Percentiles rank a stretch among this genome's conserved stretches.
Evolutionary conservation across 2,888 invertebrate genomes (phyloP).

Genomic region (Drosophila falleni): DNA sequence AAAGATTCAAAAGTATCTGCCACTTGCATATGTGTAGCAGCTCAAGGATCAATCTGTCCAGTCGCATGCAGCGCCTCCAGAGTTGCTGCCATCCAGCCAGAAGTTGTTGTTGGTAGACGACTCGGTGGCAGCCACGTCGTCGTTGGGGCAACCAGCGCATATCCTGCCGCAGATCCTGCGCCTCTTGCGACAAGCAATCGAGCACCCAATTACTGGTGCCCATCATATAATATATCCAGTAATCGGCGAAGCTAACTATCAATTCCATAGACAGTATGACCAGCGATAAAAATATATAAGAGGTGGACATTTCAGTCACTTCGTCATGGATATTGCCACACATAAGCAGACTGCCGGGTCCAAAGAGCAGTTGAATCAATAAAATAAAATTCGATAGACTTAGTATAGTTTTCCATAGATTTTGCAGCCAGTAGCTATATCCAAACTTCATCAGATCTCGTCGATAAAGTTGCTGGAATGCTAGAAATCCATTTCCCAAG

Average conservation of each 20-base stretch:
- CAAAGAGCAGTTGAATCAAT: constrained; percentile 30
- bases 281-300: constrained; percentile 15
- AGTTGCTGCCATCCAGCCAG: constrained; percentile 43
- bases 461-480: constrained; percentile 25
- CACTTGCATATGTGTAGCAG: constrained; percentile 41
- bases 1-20: constrained; percentile 56
- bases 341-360: constrained; percentile 39
- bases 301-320: constrained; percentile 15
- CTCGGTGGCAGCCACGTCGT: constrained; percentile 31
- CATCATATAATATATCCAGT: constrained; percentile 29
- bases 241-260: constrained; percentile 32
- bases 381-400: constrained; percentile 33
- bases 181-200: constrained; percentile 32
- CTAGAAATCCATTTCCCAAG: constrained; percentile 36
- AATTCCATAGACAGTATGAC: constrained; percentile 37
- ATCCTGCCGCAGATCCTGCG: constrained; percentile 39
- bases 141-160: constrained; percentile 27
- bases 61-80: constrained; percentile 20
- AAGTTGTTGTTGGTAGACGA: constrained; percentile 47
- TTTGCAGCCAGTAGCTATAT: constrained; percentile 2
- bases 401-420: constrained; percentile 37
- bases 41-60: constrained; percentile 42
- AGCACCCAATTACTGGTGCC: constrained; percentile 45
- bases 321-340: constrained; percentile 20
- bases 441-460: not conserved